Base-by-base conservation (phyloP, 2,113 vertebrate genomes). In the Centropus unirufus region DNA sequence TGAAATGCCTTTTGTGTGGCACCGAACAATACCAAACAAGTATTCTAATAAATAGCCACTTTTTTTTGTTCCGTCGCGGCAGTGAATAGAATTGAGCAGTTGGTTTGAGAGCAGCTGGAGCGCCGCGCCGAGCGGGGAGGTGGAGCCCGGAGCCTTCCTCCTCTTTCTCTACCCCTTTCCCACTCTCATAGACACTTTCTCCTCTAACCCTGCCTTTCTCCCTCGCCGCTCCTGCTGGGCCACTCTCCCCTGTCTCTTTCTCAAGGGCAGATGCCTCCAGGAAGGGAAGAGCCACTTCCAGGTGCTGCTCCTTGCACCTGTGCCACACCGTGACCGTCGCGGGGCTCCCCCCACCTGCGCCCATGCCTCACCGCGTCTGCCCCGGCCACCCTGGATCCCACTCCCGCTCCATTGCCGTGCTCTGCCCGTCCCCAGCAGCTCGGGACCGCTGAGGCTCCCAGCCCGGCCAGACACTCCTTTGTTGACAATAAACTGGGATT, bases 31-130 rank as follows among this genome's bases (percentile, higher is more conserved):
- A 98, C 98, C 98, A 99, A 99, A 99, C 98, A 99, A 99, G 98
- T 98, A 98, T 99, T 98, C 99, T 98, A 98, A 99, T 99, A 99
- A 99, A 99, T 98, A 98, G 99, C 98, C 99, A 98, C 98, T 98
- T 98, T 99, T 99, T 99, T 99, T 99, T 99, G 98, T 98, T 98
- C 98, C 97, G 97, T 90, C 97, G 98, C 98, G 97, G 97, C 98
- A 97, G 98, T 99, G 99, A 99, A 99, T 99, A 98, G 98, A 98
- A 97, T 98, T 95, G 98, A 99, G 98, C 99, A 97, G 98, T 98
- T 98, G 99, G 98, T 97, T 98, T 98, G 98, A 98, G 98, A 99
- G 99, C 99, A 99, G 99, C 99, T 99, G 99, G 98, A 98, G 97
- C 97, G 98, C 98, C 97, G 98, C 98, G 76, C 72, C 11, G 98